Evolutionary conservation across 1,140 invertebrate species (phyloP).

Genomic region (Planococcus citri): DNA sequence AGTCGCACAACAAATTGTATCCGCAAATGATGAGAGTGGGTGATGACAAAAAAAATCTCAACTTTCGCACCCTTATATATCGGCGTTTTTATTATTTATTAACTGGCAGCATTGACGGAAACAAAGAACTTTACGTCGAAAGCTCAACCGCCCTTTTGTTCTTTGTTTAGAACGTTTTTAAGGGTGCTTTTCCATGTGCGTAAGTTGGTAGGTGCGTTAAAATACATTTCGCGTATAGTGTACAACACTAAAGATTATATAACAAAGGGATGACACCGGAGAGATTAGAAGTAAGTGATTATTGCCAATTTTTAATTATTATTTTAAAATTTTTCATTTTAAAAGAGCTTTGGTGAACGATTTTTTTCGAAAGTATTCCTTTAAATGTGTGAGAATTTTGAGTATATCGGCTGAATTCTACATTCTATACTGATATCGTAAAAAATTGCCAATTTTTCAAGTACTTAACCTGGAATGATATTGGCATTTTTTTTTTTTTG

Average conservation of each 20-base stretch:
- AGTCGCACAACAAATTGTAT: too few species aligned
- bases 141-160: slow-evolving; percentile 5
- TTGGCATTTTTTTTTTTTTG: too few species aligned
- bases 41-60: neutral
- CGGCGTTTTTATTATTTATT: neutral
- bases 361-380: too few species aligned
- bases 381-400: too few species aligned
- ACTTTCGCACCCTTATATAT: neutral
- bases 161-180: neutral
- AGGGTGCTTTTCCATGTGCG: neutral
- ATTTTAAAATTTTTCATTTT: too few species aligned
- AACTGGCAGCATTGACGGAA: neutral
- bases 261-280: neutral
- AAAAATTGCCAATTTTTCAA: too few species aligned
- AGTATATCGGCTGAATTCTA: too few species aligned
- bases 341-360: too few species aligned
- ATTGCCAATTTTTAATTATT: too few species aligned
- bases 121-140: neutral
- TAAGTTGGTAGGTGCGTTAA: too few species aligned
- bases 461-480: too few species aligned
- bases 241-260: neutral
- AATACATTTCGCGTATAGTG: neutral
- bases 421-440: too few species aligned
- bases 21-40: neutral
- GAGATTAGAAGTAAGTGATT: neutral